Conservation (phyloP, 2,888 invertebrate genomes). For the Ypsolopha scabrella region DNA sequence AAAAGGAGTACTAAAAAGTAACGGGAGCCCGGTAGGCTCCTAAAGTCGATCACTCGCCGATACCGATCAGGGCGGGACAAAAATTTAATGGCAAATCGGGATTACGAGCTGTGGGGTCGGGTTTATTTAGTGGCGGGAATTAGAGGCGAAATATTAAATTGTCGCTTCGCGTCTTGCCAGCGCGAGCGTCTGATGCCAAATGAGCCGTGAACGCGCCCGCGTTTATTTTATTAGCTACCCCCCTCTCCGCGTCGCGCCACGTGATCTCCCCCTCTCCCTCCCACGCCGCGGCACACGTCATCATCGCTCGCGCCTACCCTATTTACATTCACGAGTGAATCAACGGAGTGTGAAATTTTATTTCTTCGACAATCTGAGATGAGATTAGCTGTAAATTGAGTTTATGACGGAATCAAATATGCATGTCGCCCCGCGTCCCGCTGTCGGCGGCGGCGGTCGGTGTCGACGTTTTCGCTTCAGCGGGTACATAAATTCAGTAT, state of each 20-base stretch:
- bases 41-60: conserved; percentile 60
- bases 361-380: conserved; percentile 67
- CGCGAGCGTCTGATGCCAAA: conserved; percentile 33
- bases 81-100: conserved; percentile 49
- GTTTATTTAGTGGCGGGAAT: conserved; percentile 45
- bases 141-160: conserved; percentile 48
- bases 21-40: conserved; percentile 55
- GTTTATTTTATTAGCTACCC: conserved; percentile 44
- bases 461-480: conserved; percentile 38
- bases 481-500: conserved; percentile 39
- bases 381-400: conserved; percentile 68
- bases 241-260: conserved; percentile 15
- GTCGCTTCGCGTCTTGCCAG: conserved; percentile 27
- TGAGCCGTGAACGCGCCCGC: conserved; percentile 46
- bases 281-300: conserved; percentile 10
- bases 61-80: conserved; percentile 55
- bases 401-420: conserved; percentile 66
- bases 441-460: conserved; percentile 9
- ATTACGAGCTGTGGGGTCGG: conserved; percentile 30
- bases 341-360: conserved; percentile 65
- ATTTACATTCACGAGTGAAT: conserved; percentile 53
- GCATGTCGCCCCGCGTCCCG: conserved; percentile 25
- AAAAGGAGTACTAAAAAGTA: conserved; percentile 66
- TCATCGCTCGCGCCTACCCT: conserved; percentile 26
- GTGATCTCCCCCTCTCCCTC: conserved; percentile 11